These are phyloP conservation scores for Yponomeuta sedellus DNA, from an alignment of 2,888 invertebrate genomes.

Conservation along the genomic window DNA sequence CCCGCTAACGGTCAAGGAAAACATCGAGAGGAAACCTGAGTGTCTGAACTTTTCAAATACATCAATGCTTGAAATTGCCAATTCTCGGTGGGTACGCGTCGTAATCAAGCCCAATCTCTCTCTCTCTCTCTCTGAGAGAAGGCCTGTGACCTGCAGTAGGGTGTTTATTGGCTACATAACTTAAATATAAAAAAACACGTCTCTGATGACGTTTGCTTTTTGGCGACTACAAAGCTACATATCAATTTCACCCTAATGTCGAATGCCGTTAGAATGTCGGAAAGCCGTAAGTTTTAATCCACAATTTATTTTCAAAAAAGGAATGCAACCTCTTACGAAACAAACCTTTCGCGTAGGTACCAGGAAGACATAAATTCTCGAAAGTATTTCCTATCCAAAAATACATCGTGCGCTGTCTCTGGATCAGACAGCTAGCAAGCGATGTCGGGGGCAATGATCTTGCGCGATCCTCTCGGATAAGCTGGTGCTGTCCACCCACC, in stretches of 20 bases:
- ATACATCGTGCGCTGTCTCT: not conserved
- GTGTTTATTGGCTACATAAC: too few relatives aligned
- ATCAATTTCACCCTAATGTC: not conserved
- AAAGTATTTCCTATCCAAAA: conserved; percentile 9
- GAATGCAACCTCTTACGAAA: not conserved
- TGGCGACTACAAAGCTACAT: not conserved
- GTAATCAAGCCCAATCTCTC: too few relatives aligned
- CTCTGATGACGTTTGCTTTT: not conserved
- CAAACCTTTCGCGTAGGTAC: not conserved
- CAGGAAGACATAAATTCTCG: conserved; percentile 9
- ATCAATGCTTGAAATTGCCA: too few relatives aligned
- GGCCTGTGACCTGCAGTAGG: too few relatives aligned
- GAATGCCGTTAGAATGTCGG: not conserved
- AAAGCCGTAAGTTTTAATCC: not conserved
- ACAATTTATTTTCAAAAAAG: not conserved
- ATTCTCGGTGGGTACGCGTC: too few relatives aligned
- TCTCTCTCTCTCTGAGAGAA: too few relatives aligned
- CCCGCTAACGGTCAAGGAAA: too few relatives aligned
- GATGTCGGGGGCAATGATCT: not conserved
- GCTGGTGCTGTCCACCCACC: conserved; percentile 47
- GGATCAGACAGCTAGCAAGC: not conserved
- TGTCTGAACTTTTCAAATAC: too few relatives aligned
- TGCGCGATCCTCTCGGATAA: conserved; percentile 40
- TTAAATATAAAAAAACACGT: too few relatives aligned
- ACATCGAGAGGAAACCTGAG: too few relatives aligned